phyloP scores from a whole-genome alignment of 2,888 invertebrate species.

The Gibbula magus region DNA sequence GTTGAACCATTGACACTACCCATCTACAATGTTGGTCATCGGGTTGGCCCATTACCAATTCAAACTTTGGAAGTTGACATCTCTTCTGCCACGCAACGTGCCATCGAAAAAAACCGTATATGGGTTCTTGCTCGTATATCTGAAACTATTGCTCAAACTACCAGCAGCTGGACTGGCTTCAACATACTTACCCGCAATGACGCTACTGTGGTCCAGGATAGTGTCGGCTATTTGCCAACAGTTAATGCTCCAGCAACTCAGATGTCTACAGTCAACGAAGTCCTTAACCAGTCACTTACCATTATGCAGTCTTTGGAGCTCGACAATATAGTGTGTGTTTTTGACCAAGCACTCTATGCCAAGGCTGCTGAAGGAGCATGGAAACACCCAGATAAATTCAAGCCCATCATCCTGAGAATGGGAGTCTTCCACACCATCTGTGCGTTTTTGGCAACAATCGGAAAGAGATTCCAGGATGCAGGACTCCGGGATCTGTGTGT shows the following conservation, averaged over 20 bases:
- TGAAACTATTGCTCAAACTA: not conserved
- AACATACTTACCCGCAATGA: not conserved
- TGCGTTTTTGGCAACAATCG: conserved; percentile 42
- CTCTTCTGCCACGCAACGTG: not conserved
- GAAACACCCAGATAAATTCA: conserved; percentile 37
- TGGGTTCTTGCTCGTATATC: not conserved
- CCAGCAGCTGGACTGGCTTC: not conserved
- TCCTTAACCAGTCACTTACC: not conserved
- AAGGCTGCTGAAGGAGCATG: conserved; percentile 23
- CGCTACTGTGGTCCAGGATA: not conserved
- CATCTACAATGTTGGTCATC: too few relatives aligned
- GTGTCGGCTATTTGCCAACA: not conserved
- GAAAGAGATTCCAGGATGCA: conserved; percentile 48
- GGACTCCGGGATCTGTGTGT: conserved; percentile 44
- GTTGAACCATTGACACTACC: too few relatives aligned
- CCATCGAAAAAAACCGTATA: not conserved
- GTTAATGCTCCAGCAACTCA: not conserved
- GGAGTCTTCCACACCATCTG: conserved; percentile 50
- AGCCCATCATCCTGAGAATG: conserved; percentile 36
- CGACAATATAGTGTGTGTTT: not conserved
- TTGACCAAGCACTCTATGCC: not conserved
- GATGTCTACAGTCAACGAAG: not conserved
- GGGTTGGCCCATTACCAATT: too few relatives aligned
- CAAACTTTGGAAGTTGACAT: too few relatives aligned
- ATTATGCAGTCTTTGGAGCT: not conserved